Evolutionary conservation across 1,140 invertebrate genomes (phyloP).

Genomic region (Macrobrachium nipponense): DNA sequence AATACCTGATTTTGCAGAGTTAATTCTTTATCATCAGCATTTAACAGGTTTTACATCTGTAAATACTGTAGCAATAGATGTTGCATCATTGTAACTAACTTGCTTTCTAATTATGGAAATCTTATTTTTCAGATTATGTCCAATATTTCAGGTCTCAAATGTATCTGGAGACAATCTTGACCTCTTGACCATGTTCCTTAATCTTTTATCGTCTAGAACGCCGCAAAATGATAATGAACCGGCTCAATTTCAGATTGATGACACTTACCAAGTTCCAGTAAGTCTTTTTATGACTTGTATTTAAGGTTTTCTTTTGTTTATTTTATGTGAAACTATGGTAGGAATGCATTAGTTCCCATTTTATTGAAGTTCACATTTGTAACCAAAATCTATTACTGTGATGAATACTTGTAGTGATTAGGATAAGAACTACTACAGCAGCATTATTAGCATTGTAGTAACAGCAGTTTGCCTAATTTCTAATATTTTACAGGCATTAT

Average conservation of each 20-base stretch:
- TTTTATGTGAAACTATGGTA: neutral
- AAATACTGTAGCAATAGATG: neutral
- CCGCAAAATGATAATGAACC: conserved; percentile 85
- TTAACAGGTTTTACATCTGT: neutral
- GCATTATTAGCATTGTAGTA: no score
- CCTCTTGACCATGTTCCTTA: conserved; percentile 96
- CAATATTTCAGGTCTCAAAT: conserved; percentile 99
- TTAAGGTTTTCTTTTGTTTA: conserved; percentile 5
- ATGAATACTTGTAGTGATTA: no score
- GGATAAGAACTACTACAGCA: no score
- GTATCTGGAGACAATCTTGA: conserved; percentile 97
- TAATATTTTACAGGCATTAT: no score
- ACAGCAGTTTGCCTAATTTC: no score
- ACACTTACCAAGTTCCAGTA: conserved; percentile 97
- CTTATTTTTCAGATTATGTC: conserved; percentile 82
- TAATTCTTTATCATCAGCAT: neutral
- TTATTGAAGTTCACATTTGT: neutral
- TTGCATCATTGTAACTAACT: neutral
- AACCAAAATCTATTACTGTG: no score
- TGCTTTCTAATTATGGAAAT: neutral
- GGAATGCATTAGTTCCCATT: neutral
- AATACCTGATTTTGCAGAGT: no score
- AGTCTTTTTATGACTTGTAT: conserved; percentile 66
- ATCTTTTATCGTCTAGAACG: conserved; percentile 92
- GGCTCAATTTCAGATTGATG: conserved; percentile 99